These are phyloP conservation scores for Gymnocephalus cernua DNA, from an alignment of 2,113 vertebrate genomes.

Conservation along the genomic window DNA sequence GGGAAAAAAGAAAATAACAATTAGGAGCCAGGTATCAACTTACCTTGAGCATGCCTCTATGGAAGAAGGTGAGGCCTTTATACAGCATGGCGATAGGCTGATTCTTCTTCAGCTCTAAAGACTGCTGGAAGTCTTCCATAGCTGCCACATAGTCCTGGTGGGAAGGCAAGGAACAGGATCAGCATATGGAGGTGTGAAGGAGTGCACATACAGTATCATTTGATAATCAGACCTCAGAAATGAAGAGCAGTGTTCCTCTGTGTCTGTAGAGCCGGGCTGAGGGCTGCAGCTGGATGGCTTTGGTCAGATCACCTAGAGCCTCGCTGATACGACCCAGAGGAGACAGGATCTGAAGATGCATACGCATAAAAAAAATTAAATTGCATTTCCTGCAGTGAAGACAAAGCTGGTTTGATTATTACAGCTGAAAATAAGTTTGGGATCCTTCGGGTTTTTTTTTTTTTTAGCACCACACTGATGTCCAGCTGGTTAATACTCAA, in stretches of 20 bases:
- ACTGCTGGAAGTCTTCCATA: conserved; percentile 95
- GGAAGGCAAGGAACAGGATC: not conserved
- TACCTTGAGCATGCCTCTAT: conserved; percentile 94
- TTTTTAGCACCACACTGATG: not conserved
- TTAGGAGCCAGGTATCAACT: too few relatives aligned
- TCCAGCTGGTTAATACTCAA: not conserved
- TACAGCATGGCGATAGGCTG: conserved; percentile 98
- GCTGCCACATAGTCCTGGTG: conserved; percentile 94
- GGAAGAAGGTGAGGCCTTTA: conserved; percentile 98
- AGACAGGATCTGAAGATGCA: conserved; percentile 88
- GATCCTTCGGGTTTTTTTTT: not conserved
- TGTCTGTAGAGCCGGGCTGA: conserved; percentile 95
- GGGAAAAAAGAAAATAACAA: too few relatives aligned
- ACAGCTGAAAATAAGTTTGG: not conserved
- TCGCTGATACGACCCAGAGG: conserved; percentile 95
- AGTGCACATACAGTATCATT: not conserved
- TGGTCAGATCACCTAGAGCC: conserved; percentile 93
- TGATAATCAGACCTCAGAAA: conserved; percentile 91
- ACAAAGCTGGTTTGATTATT: not conserved
- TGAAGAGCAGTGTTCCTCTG: conserved; percentile 94
- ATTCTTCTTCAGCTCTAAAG: conserved; percentile 94
- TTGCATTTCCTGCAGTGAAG: too few relatives aligned
- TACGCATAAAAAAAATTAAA: not conserved
- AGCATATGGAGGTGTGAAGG: not conserved
- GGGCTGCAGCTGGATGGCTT: conserved; percentile 95